Evolutionary conservation across 2,113 vertebrate species (phyloP), one percentile per base, ranked within the genome.

Genomic region (Paracanthobrama guichenoti): DNA sequence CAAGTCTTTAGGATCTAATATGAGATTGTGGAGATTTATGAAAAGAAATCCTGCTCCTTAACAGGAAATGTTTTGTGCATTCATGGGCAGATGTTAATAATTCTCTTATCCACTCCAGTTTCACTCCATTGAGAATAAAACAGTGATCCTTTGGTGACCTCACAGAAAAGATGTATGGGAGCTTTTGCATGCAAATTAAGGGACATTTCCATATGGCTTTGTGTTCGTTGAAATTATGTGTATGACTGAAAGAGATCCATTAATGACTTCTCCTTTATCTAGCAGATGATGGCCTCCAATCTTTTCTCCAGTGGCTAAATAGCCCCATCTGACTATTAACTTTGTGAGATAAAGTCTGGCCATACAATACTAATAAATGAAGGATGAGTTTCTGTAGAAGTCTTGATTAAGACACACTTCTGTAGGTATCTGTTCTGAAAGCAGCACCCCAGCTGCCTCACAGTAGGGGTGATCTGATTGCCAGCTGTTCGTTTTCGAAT

Each of bases 101-200:
- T 8, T 55, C 55, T 60, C 20, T 31, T 55, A 28, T 55, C 42
- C 3, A 26, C 35, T 20, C 6, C 24, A 67, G 24, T 28, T 31
- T 53, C 60, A 67, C 39, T 69, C 28, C 46, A 53, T 35, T 69
- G 64, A 82, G 66, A 7, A 55, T 71, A 82, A 81, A 31, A 71
- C 5, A 3, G 28, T 16, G 18, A 69, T 81, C 18, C 26, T 66
- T 50, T 22, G 9, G 16, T 80, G 79, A 81, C 66, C 80, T 57
- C 31, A 20, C 13, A 72, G 28, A 72, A 35, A 50, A 42, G 13
- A 24, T 57, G 31, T 72, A 82, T 24, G 22, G 59, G 14, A 42
- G 46, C 20, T 53, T 76, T 59, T 72, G 2, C 6, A 46, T 81
- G 48, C 71, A 48, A 74, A 74, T 74, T 6, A 50, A 10, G n/a